Evolutionary conservation across 1,140 invertebrate genomes (phyloP).

Genomic region (Ceratina japonica): DNA sequence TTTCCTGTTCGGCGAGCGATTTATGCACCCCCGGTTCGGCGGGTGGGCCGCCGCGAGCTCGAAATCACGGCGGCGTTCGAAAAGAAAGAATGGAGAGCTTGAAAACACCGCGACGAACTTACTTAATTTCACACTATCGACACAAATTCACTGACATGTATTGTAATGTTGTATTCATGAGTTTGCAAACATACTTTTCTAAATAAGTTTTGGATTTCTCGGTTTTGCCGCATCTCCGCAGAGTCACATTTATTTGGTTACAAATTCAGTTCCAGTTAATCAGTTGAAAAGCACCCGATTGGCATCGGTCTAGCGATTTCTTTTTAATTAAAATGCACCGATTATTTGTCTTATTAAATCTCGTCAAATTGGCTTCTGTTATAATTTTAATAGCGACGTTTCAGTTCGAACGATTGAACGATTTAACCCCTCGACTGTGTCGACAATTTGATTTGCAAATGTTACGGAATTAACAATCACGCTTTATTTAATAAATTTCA

Average conservation of each 20-base stretch:
- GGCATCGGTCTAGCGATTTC: neutral
- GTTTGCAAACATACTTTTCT: slow-evolving; percentile 60
- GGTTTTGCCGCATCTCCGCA: slow-evolving; percentile 45
- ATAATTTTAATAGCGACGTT: neutral
- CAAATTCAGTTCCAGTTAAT: no score
- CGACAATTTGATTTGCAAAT: no score
- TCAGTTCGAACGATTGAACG: neutral
- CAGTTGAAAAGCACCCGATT: neutral
- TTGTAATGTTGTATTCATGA: slow-evolving; percentile 59
- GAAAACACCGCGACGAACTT: slow-evolving; percentile 29
- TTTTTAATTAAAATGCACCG: neutral
- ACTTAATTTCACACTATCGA: slow-evolving; percentile 56
- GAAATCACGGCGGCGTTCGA: neutral
- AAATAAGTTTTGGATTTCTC: slow-evolving; percentile 54
- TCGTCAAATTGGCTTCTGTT: no score
- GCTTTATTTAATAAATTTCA: no score
- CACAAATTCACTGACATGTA: slow-evolving; percentile 62
- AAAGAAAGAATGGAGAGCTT: slow-evolving; percentile 11
- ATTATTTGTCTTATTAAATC: neutral
- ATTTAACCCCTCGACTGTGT: neutral
- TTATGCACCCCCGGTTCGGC: neutral
- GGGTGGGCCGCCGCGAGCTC: neutral
- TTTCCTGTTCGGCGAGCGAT: neutral
- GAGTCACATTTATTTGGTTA: slow-evolving; percentile 19
- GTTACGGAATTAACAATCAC: no score